Conservation (phyloP, 2,113 vertebrate species). For the Rhabdomys dilectus region DNA sequence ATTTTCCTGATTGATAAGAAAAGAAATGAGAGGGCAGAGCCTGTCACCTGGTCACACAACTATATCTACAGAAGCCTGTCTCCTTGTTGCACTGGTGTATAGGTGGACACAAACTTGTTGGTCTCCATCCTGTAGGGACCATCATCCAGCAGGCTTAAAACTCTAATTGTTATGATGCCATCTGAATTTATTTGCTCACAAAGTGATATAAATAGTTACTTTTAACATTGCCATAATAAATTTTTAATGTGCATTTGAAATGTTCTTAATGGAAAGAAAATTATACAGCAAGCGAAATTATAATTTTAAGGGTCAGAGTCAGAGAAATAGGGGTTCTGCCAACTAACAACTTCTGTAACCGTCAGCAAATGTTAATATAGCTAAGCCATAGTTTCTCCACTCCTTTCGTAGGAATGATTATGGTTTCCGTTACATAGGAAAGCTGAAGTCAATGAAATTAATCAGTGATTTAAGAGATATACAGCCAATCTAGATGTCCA, state of each 20-base stretch:
- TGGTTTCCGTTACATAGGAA: neutral
- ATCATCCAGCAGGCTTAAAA: neutral
- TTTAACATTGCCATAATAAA: neutral
- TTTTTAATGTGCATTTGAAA: neutral
- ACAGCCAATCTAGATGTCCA: neutral
- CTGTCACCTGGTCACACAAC: no score
- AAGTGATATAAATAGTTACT: neutral
- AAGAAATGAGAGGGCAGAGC: neutral
- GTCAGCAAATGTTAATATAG: neutral
- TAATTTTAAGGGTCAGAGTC: neutral
- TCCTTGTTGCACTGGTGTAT: rapidly evolving
- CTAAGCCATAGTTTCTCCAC: neutral
- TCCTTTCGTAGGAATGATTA: neutral
- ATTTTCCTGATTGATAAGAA: neutral
- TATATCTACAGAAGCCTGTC: no score
- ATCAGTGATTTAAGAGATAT: conserved; percentile 1
- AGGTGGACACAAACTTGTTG: neutral
- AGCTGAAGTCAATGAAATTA: conserved; percentile 1
- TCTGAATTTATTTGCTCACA: neutral
- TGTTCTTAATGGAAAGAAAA: neutral
- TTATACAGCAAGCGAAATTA: neutral
- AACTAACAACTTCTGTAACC: neutral
- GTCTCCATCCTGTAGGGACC: neutral
- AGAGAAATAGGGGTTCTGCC: neutral
- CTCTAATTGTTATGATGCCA: neutral